phyloP scores from a whole-genome alignment of 35 echinoderm and acorn worm genomes.

The Stichopus chloronotus region DNA sequence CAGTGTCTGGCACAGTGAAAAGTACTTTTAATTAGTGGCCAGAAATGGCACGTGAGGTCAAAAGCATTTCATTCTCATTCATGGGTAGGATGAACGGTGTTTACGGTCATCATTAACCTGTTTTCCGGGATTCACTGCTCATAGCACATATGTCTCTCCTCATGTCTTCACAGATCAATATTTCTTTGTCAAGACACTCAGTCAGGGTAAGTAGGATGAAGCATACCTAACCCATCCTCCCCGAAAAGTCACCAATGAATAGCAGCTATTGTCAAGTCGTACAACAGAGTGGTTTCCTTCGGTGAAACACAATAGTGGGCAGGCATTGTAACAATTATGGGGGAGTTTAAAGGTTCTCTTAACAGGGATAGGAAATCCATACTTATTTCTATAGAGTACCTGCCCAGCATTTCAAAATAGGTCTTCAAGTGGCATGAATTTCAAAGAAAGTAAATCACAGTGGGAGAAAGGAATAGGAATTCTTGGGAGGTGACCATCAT shows the following conservation, averaged over 20 bases:
- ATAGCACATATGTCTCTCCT: too few species aligned
- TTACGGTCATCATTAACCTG: too few species aligned
- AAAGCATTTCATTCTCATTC: too few species aligned
- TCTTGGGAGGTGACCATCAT: neutral
- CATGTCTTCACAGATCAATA: too few species aligned
- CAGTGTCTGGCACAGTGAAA: too few species aligned
- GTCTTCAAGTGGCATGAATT: neutral
- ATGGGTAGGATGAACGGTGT: too few species aligned
- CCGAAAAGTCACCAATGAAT: neutral
- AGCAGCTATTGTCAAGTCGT: neutral
- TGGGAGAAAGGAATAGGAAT: neutral
- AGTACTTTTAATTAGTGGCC: too few species aligned
- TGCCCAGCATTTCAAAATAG: neutral
- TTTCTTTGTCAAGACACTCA: too few species aligned
- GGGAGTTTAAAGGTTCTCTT: neutral
- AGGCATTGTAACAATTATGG: neutral
- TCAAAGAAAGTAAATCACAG: neutral
- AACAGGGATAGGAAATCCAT: neutral
- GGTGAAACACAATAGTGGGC: slow-evolving; percentile 19
- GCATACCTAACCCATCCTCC: neutral
- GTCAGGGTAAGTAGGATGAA: too few species aligned
- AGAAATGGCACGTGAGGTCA: too few species aligned
- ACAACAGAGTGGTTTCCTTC: neutral
- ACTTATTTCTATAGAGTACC: neutral
- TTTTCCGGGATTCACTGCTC: too few species aligned